Conservation (phyloP, 2,888 invertebrate genomes). For the Sarcophaga caerulescens region DNA sequence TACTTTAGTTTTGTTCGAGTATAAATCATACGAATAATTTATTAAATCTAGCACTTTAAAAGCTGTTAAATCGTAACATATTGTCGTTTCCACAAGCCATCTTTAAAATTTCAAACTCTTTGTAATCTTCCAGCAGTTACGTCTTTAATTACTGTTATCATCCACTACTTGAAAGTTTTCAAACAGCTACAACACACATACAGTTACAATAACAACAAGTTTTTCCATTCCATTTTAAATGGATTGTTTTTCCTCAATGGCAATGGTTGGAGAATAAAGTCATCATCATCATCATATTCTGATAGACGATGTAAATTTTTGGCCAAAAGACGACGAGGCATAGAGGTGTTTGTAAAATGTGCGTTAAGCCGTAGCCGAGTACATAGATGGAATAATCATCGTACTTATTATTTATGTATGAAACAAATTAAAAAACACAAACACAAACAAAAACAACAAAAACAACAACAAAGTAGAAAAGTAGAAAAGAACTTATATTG, state of each 20-base stretch:
- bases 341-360: conserved; percentile 10
- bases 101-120: neutral
- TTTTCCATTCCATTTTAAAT: conserved; percentile 38
- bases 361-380: neutral
- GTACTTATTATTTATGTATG: conserved; percentile 20
- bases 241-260: conserved; percentile 30
- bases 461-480: neutral
- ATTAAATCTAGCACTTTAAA: neutral
- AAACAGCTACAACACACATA: conserved; percentile 29
- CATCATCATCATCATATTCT: conserved; percentile 43
- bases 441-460: neutral
- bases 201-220: conserved; percentile 43
- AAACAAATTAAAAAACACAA: conserved; percentile 44
- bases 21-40: neutral
- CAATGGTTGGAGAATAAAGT: conserved; percentile 23
- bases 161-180: neutral
- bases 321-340: neutral
- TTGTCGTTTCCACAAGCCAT: neutral
- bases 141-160: neutral
- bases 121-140: neutral
- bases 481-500: conserved; percentile 45
- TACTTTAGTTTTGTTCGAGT: neutral
- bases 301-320: conserved; percentile 37
- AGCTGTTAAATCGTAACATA: conserved; percentile 20
- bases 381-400: conserved; percentile 22